Base-by-base conservation (phyloP, 2,888 invertebrate species). In the Synanthedon formicaeformis region DNA sequence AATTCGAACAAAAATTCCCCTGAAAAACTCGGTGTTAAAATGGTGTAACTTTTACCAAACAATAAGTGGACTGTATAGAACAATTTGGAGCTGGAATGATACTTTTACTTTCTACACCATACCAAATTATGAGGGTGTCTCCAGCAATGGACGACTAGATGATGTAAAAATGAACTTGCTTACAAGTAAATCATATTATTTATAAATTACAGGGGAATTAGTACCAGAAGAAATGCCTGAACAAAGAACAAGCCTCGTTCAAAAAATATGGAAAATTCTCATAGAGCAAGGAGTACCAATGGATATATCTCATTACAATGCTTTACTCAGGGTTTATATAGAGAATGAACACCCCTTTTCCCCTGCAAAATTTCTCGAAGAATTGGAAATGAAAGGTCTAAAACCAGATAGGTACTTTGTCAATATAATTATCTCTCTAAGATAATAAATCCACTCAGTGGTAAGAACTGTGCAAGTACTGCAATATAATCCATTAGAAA, bases 291-390 rank as follows among this genome's bases (percentile, higher is more conserved):
- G 93, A 57, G 90, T 94, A n/a, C 91, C 92, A 0, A 90, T 96
- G 90, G 95, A 95, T 69, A 90, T 95, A 18, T 93, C 93, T 0
- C 96, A 97, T 73, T 97, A 96, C 77, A 97, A 97, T 85, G 94
- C 95, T 0, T 79, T 97, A 34, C 78, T 97, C 50, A 84, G 93
- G 57, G 94, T 96, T 0, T 95, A 96, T 74, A 79, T 96, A 63
- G 96, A 96, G 73, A 97, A 96, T 75, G 93, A 95, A 64, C 91
- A 93, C 69, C 82, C 89, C 23, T 96, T 97, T 74, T 92, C 93
- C n/a, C 95, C 96, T 0, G 90, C 91, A 0, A 91, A 94, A 55
- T 93, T 97, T 67, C 84, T 97, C 34, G 86, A 90, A 12, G 91
- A 93, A 62, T 85, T 97, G 68, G 92, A 94, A 68, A 86, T 86